Base-by-base conservation (phyloP, 2,113 vertebrate genomes). In the Trichechus manatus region DNA sequence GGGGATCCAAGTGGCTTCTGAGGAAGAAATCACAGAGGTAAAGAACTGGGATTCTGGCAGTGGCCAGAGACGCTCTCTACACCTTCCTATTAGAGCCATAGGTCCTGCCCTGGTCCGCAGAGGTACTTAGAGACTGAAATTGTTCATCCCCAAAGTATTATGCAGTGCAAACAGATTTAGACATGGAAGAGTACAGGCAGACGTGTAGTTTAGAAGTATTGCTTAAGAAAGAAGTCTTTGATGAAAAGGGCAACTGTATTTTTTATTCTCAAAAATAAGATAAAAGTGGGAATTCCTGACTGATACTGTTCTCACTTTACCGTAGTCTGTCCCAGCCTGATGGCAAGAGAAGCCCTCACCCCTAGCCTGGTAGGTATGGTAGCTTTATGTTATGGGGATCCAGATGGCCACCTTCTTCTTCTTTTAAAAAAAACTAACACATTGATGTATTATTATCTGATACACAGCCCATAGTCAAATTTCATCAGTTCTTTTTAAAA, bases 141-240 rank as follows among this genome's bases (percentile, higher is more conserved):
- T 82, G 86, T 96, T 96, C 89, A 89, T 89, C 33, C 75, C 47
- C n/a, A 47, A 47, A 47, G 47, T 47, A 87, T 93, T 84, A 93
- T 83, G 61, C 74, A 83, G 68, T 79, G 6, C 64, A 80, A 86
- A 84, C 83, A 84, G 83, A 97, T 92, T 91, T 95, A 81, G 89
- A 89, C 63, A 27, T 93, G 68, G 87, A 87, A 80, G 47, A 63
- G 23, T 82, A 72, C 10, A 89, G 79, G 75, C 72, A 89, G 77
- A 53, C 31, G 6, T 87, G 50, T 75, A 80, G 61, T 94, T 96
- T 86, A 61, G 79, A 95, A 95, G 74, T 83, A 75, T 9, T 79
- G 23, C 91, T 74, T 83, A 74, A 93, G 36, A 93, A 47, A 53
- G 39, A 93, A 87, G 87, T 95, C 66, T 95, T 42, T 83, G 66